Evolutionary conservation across 2,797 vertebrate species (phyloP).

Genomic region (Eospalax fontanierii): DNA sequence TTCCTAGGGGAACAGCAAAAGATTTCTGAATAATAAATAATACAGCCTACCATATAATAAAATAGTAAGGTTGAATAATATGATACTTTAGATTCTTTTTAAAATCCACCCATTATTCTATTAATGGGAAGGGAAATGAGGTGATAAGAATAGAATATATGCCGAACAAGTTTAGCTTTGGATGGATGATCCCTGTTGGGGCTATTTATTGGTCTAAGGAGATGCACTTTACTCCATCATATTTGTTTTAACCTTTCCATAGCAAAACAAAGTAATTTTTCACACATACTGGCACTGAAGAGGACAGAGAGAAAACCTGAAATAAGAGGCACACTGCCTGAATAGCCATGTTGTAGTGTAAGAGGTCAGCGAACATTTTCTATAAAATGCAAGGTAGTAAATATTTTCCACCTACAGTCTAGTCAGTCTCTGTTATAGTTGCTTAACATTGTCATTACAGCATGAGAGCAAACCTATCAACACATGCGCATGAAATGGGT

Average conservation of each 20-base stretch:
- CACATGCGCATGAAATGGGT: background rate
- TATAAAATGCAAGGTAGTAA: background rate
- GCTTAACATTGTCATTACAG: background rate
- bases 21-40: background rate
- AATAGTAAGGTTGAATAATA: background rate
- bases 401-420: background rate
- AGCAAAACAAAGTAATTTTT: background rate
- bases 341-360: no score
- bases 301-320: background rate
- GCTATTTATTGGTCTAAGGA: background rate
- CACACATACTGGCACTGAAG: no score
- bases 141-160: background rate
- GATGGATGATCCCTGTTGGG: background rate
- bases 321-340: background rate
- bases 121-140: background rate
- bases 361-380: background rate
- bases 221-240: background rate
- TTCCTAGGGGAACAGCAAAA: background rate
- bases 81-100: background rate
- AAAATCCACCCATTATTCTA: background rate
- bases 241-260: background rate
- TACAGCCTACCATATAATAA: background rate
- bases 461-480: background rate
- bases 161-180: background rate
- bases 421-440: background rate